A percentile compares a stretch with the other conserved stretches of the same genome.
These are phyloP conservation scores for Leptinotarsa undecemlineata DNA, from an alignment of 1,140 invertebrate genomes.

Conservation along the genomic window DNA sequence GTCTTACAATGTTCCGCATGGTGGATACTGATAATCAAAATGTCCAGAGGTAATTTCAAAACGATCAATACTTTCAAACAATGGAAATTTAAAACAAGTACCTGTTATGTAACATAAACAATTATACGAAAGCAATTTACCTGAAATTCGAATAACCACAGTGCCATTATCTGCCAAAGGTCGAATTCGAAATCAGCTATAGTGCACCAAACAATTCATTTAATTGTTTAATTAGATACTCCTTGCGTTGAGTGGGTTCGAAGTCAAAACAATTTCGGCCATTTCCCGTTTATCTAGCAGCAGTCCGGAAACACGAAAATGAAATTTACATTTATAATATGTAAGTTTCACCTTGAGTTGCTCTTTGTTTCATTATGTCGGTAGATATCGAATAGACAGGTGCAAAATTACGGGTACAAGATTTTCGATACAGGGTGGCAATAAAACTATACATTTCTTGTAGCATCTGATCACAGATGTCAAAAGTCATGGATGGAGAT, in stretches of 20 bases:
- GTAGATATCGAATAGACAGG: background rate
- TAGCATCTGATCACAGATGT: too few relatives aligned
- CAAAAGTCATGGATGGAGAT: too few relatives aligned
- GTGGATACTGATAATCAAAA: too few relatives aligned
- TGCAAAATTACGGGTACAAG: background rate
- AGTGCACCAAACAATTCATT: background rate
- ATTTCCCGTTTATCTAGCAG: slow-evolving; percentile 13
- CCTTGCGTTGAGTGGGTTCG: background rate
- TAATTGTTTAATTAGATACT: slow-evolving; percentile 14
- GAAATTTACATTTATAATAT: slow-evolving; percentile 13
- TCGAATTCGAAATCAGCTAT: background rate
- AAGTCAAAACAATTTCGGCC: slow-evolving; percentile 10
- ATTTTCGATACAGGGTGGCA: too few relatives aligned
- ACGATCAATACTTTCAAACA: too few relatives aligned
- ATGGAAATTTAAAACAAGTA: too few relatives aligned
- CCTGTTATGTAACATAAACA: too few relatives aligned
- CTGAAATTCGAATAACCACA: background rate
- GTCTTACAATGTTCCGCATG: too few relatives aligned
- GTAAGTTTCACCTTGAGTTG: slow-evolving; percentile 3
- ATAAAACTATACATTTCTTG: too few relatives aligned
- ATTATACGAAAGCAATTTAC: too few relatives aligned
- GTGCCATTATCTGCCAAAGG: background rate
- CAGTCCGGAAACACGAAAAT: slow-evolving; percentile 9
- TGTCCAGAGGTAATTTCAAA: too few relatives aligned
- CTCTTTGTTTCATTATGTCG: background rate